Evolutionary conservation across 1,140 invertebrate genomes (phyloP).

Genomic region (Caerostris darwini): DNA sequence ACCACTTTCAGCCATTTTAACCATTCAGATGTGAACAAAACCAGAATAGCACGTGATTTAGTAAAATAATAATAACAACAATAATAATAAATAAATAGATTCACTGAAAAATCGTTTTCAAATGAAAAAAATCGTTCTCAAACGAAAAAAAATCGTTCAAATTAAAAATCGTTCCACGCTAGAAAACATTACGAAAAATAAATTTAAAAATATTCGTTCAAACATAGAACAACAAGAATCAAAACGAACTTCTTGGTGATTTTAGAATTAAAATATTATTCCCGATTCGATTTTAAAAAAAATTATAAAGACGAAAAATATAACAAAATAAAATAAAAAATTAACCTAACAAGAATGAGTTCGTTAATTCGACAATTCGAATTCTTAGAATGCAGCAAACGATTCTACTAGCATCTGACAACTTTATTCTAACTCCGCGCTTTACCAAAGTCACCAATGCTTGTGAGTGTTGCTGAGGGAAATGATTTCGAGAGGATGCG

Average conservation of each 20-base stretch:
- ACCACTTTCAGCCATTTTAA: slow-evolving; percentile 75
- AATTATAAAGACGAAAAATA: background rate
- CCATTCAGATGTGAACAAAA: slow-evolving; percentile 70
- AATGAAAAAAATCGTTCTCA: too few relatives aligned
- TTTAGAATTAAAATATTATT: background rate
- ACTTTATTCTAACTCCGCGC: slow-evolving; percentile 8
- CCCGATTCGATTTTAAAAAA: background rate
- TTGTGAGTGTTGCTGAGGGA: slow-evolving; percentile 52
- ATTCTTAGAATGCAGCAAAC: background rate
- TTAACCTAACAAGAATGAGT: background rate
- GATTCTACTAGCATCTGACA: background rate
- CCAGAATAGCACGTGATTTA: background rate
- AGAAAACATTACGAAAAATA: background rate
- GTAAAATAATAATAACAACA: background rate
- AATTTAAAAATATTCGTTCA: background rate
- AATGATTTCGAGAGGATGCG: background rate
- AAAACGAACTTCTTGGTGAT: background rate
- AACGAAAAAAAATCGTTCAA: background rate
- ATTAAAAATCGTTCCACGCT: background rate
- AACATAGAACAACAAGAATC: background rate
- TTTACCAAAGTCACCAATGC: background rate
- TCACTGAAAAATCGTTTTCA: too few relatives aligned
- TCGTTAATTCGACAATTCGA: background rate
- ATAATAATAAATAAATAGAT: background rate
- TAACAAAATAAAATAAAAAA: background rate